Evolutionary conservation across 2,797 vertebrate species (phyloP), one percentile per base, ranked within the genome.

Genomic region (Acanthis flammea): DNA sequence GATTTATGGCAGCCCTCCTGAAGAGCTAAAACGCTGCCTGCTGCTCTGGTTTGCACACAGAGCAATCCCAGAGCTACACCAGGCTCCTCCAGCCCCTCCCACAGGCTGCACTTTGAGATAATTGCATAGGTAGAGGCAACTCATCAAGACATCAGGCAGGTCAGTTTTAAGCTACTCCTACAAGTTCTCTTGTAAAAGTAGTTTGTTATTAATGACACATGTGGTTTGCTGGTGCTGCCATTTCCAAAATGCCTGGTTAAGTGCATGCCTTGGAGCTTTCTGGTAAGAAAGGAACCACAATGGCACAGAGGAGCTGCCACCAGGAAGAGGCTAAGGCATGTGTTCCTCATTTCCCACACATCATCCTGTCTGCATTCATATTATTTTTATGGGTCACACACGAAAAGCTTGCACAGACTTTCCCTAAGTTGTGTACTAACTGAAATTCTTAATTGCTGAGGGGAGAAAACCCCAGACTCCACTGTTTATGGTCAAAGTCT

Each of bases 121-220:
- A 95, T 5, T 41, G 53, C 57, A 58, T 37, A 94, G 76, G 96
- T 90, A 88, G 57, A 89, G 93, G 72, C 84, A 95, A 92, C 93
- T 94, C 94, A 80, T 84, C 67, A 70, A 94, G 93, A 93, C 88
- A 90, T 42, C 83, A 95, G 94, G 65, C 67, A 80, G 55, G 6
- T 35, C 91, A 80, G 50, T 54, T 83, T 57, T 63, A 48, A 92
- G 60, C 85, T 58, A 65, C 18, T 94, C 61, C 73, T 24, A 19
- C 45, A 55, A 55, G 68, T 14, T 57, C 53, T 67, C 65, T 57
- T 10, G 39, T 62, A 85, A 82, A 78, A 92, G 28, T 8, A 63
- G 37, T 55, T 92, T 66, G 66, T 48, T 88, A 28, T 73, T 73
- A 57, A 70, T 5, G 28, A 51, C 72, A 75, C 35, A 61, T 81